These are phyloP conservation scores for Ophioninae sp. DNA, from an alignment of 2,888 invertebrate genomes.

Conservation along the genomic window DNA sequence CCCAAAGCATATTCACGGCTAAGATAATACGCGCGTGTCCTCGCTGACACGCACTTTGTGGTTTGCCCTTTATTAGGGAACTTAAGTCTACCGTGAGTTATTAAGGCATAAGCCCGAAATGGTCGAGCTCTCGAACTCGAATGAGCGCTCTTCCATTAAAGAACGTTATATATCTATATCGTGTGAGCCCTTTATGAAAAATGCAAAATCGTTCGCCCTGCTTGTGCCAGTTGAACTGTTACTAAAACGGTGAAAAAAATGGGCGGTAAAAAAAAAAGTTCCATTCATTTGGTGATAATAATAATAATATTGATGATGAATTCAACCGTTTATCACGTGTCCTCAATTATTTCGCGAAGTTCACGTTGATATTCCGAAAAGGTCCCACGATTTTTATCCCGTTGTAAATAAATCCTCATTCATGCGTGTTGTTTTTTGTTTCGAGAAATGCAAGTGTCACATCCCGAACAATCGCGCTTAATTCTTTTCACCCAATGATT, in stretches of 20 bases:
- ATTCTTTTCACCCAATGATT: too few species aligned
- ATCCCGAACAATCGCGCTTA: too few species aligned
- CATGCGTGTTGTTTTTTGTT: not conserved
- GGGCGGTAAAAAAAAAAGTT: slow-evolving; percentile 34
- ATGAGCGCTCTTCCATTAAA: slow-evolving; percentile 14
- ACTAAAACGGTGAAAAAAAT: slow-evolving; percentile 55
- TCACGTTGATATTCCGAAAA: not conserved
- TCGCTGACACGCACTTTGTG: slow-evolving; percentile 67
- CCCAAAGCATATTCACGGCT: slow-evolving; percentile 32
- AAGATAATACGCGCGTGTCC: slow-evolving; percentile 49
- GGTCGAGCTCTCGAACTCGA: slow-evolving; percentile 2
- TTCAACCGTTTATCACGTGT: slow-evolving; percentile 53
- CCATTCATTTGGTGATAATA: slow-evolving; percentile 47
- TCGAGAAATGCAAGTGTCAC: too few species aligned
- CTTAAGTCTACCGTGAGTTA: slow-evolving; percentile 69
- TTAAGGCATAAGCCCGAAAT: slow-evolving; percentile 56
- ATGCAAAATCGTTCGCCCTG: slow-evolving; percentile 19
- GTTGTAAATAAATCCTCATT: not conserved
- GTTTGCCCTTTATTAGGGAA: slow-evolving; percentile 76
- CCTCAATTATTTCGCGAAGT: slow-evolving; percentile 30
- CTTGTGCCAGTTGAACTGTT: slow-evolving; percentile 47
- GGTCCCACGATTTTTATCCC: slow-evolving; percentile 32
- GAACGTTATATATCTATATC: slow-evolving; percentile 27
- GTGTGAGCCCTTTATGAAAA: slow-evolving; percentile 40
- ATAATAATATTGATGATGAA: not conserved